Conservation (phyloP, 2,888 invertebrate genomes). For the Mechanitis mazaeus region DNA sequence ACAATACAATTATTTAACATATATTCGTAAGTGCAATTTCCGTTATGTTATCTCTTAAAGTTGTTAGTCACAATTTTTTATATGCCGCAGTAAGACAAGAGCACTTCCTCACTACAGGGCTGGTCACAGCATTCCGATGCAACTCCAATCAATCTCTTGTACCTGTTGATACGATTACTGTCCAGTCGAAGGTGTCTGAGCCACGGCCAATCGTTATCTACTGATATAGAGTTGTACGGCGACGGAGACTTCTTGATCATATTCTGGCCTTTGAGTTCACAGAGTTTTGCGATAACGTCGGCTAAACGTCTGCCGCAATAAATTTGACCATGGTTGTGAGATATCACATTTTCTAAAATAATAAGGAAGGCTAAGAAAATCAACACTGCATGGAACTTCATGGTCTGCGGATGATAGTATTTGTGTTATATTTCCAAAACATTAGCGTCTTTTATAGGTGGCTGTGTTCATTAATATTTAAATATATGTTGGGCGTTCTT, state of each 20-base stretch:
- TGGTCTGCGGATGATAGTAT: not conserved
- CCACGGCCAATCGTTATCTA: conserved; percentile 3
- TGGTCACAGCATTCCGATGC: conserved; percentile 42
- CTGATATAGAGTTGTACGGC: not conserved
- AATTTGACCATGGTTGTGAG: conserved; percentile 15
- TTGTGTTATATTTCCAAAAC: not conserved
- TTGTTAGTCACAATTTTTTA: not conserved
- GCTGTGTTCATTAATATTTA: conserved; percentile 17
- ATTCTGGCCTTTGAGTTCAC: conserved; percentile 19
- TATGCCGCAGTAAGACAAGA: conserved; percentile 20
- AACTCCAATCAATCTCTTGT: conserved; percentile 36
- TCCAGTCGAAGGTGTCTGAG: not conserved
- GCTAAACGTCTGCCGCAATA: conserved; percentile 29
- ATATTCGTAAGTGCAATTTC: no score
- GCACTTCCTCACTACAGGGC: conserved; percentile 32
- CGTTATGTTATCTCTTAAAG: no score
- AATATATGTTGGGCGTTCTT: not conserved
- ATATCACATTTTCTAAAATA: not conserved
- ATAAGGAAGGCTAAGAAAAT: conserved; percentile 10
- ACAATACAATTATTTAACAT: no score
- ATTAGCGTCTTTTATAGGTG: conserved; percentile 14
- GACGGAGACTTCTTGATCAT: conserved; percentile 25
- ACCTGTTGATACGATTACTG: conserved; percentile 29
- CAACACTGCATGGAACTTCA: conserved; percentile 4
- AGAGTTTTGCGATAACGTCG: conserved; percentile 24